These are phyloP conservation scores for Drosophila melanosoma DNA, from an alignment of 2,888 invertebrate species.

Conservation along the genomic window DNA sequence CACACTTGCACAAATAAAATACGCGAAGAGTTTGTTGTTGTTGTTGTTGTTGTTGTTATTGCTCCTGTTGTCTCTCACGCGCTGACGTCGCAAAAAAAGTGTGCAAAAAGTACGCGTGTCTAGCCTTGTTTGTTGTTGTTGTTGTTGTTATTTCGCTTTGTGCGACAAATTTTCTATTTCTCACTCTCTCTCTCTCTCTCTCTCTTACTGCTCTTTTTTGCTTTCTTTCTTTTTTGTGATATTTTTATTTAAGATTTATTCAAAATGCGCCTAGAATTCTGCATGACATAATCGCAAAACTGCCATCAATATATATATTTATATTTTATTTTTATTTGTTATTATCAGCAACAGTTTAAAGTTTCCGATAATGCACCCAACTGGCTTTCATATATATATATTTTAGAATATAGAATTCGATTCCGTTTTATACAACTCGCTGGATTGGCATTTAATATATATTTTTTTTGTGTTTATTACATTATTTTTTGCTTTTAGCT, in stretches of 20 bases:
- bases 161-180: constrained; percentile 14
- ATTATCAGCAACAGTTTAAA: constrained; percentile 47
- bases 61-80: constrained; percentile 21
- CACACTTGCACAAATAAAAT: constrained; percentile 40
- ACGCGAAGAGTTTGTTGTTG: constrained; percentile 29
- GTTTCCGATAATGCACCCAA: constrained; percentile 40
- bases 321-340: constrained; percentile 8
- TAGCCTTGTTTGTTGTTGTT: constrained; percentile 40
- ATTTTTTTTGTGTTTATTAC: constrained; percentile 26
- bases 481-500: constrained; percentile 8
- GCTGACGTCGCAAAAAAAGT: constrained; percentile 37
- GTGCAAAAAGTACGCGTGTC: constrained; percentile 56
- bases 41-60: constrained; percentile 10
- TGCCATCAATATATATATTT: constrained; percentile 21
- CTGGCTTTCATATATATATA: background rate
- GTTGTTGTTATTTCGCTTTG: constrained; percentile 30
- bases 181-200: constrained; percentile 14
- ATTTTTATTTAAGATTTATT: constrained; percentile 28
- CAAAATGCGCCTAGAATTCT: constrained; percentile 41
- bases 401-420: constrained; percentile 22
- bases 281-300: constrained; percentile 67
- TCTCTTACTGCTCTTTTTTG: constrained; percentile 12
- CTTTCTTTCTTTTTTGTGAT: constrained; percentile 20
- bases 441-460: constrained; percentile 9
- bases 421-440: constrained; percentile 15